A percentile compares a stretch with the other conserved stretches of the same genome.
These are phyloP conservation scores for Hypotaenidia okinawae DNA, from an alignment of 2,797 vertebrate species.

Conservation along the genomic window DNA sequence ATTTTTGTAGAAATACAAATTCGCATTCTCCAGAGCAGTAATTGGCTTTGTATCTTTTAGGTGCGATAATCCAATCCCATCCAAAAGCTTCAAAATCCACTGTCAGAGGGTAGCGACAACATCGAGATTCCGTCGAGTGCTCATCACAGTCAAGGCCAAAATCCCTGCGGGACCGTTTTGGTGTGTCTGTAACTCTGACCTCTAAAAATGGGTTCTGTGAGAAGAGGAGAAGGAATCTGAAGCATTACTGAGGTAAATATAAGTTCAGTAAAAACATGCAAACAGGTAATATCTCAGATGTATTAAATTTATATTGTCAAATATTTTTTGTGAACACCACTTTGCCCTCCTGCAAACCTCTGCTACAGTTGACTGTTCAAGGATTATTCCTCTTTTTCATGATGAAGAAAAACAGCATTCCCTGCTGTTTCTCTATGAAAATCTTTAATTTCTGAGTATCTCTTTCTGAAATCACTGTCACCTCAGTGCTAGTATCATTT, in stretches of 20 bases:
- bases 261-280: not conserved
- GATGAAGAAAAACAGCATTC: not conserved
- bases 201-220: conserved; percentile 95
- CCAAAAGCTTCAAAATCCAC: conserved; percentile 98
- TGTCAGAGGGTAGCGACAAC: conserved; percentile 94
- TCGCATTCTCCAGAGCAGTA: conserved; percentile 98
- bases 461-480: not conserved
- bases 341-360: not conserved
- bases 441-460: not conserved
- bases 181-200: conserved; percentile 92
- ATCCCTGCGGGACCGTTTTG: conserved; percentile 88
- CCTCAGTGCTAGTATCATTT: not conserved
- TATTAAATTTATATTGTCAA: not conserved
- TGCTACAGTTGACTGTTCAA: not conserved
- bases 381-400: not conserved
- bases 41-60: conserved; percentile 97
- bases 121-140: conserved; percentile 91
- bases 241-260: not conserved
- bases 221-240: conserved; percentile 29
- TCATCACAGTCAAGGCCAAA: conserved; percentile 94
- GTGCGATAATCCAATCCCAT: conserved; percentile 98
- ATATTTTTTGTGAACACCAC: not conserved
- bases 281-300: not conserved
- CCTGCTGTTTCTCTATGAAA: not conserved
- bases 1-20: conserved; percentile 96